Evolutionary conservation across 2,888 invertebrate genomes (phyloP), one percentile per base, ranked within the genome.

Genomic region (Euphydryas editha): DNA sequence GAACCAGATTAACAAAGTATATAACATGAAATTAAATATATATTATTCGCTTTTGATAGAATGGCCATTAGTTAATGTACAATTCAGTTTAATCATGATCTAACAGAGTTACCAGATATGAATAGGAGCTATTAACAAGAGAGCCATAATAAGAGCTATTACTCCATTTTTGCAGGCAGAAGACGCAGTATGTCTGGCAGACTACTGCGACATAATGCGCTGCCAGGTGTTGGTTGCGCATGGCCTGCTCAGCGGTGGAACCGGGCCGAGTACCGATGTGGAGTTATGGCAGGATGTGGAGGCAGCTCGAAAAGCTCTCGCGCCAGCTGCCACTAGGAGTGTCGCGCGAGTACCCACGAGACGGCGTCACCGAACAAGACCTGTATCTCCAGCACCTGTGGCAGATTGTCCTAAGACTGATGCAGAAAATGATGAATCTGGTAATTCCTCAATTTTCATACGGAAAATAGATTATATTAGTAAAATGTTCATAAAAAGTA

Each of bases 201-300:
- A 98, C 87, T 98, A 96, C 91, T 99, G 98, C 94, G 98, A 98
- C 91, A 97, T 98, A 78, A 98, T 98, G 96, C 95, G 98, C 76
- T 98, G 98, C 88, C 97, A 98, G 85, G 97, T 98, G 61, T 92
- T 98, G 76, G 94, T 95, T 73, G 95, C 95, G 69, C 95, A 96
- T 82, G 96, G 96, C 70, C 86, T 95, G 78, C 93, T 94, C 72
- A 95, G 95, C 70, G 95, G 95, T 78, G 94, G 94, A 54, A 94
- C 93, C 72, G 93, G 94, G 20, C 94, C 95, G 21, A 94, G 94
- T 79, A 97, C 97, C 8, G 97, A 97, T 79, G 94, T 97, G 72
- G 97, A 97, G 82, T 85, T 97, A 70, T 97, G 97, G 97, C 95
- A 96, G 75, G 97, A 97, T 82, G 94, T 95, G 59, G 95, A 96